Base-by-base conservation (phyloP, 2,113 vertebrate species). In the Bambusicola thoracicus region DNA sequence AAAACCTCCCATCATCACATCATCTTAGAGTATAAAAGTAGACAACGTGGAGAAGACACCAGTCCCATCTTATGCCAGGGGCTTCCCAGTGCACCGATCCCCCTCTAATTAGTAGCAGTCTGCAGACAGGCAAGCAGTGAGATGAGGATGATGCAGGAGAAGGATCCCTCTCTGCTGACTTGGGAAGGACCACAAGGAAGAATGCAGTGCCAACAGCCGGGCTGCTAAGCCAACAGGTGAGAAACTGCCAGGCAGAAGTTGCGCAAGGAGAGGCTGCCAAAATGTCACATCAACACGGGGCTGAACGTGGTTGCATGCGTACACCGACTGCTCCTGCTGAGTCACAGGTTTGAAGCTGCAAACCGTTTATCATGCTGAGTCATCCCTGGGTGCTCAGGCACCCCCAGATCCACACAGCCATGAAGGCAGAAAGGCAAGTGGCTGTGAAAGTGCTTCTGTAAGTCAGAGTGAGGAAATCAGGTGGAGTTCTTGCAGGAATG, bases 141-240 rank as follows among this genome's bases (percentile, higher is more conserved):
- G 38, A 27, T 1, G 2, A 43, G 11, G 44, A 55, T 34, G 43
- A 67, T 41, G 40, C 30, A 46, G 41, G 20, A 0, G 0, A 76
- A 44, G 25, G 67, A 75, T 59, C 34, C 58, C 79, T 41, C 7
- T 12, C 40, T 89, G 65, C 61, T 6, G 2, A 11, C 68, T 78
- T 44, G 76, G 68, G 29, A 80, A 56, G 65, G 41, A 30, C 24
- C 2, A 0, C 21, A 24, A 30, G 61, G 22, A 40, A 36, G 77
- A 18, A 58, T 34, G 11, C 27, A 5, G 16, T 19, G 72, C 72
- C 41, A 13, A 30, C 12, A 59, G 24, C 41, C 51, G 34, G 80
- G 55, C 46, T 81, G 73, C 77, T 56, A 80, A 58, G 81, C 40
- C 59, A 77, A 68, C 32, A 79, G 1, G 20, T 3, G 53, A 65